Evolutionary conservation across 1,140 invertebrate species (phyloP), one percentile per base, ranked within the genome.

Genomic region (Zeugodacus cucurbitae): DNA sequence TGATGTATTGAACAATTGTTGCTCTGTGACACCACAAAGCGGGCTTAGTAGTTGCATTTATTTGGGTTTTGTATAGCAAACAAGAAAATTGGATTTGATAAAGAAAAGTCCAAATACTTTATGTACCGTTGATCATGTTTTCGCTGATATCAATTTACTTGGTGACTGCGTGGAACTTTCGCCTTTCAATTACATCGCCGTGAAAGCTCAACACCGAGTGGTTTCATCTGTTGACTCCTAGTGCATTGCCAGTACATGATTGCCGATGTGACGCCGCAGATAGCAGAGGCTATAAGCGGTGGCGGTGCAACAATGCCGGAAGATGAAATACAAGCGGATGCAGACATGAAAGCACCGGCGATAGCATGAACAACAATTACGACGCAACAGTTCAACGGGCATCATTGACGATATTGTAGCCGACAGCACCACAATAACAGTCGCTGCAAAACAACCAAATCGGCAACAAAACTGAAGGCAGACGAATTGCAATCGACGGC

Each of bases 271-370:
- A n/a, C n/a, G n/a, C n/a, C n/a, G n/a, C 1, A 5, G 32, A 14
- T 59, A 20, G 59, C 87, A 64, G 74, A 88, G 89, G 32, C 2
- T 59, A 34, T 2, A 58, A 32, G 1, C 54, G 37, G 32, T 57
- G 87, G 86, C 37, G 48, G 58, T 58, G 74, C 88, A 62, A 62
- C n/a, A 41, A 88, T 58, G 87, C 87, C 87, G 41, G 3, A 20
- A 82, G 87, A 54, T 70, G 17, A 41, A 48, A 86, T 29, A 37
- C 32, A 34, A 88, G 29, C 64, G 6, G 29, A 29, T 29, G 44
- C 64, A 41, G 64, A 57, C 17, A 78, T 11, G 59, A 88, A 54
- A 88, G 74, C 34, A 86, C 34, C 44, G 26, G 26, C 17, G 32
- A 7, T 59, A 70, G 64, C 74, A 37, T 2, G 48, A 58, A 34